Base-by-base conservation (phyloP, 2,888 invertebrate genomes). In the Sarcophaga carnaria region DNA sequence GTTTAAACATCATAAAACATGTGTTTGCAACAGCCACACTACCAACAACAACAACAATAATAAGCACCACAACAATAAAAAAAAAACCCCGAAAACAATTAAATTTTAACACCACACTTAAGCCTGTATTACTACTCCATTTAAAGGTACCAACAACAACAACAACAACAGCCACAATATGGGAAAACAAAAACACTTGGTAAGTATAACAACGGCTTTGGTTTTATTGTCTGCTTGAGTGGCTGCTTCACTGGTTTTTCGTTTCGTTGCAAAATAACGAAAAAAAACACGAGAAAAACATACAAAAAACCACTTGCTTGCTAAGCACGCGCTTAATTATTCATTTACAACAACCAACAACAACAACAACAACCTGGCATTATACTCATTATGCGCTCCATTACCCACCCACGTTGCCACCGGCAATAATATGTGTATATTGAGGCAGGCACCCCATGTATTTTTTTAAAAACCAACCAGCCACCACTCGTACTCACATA, bases 381-480 rank as follows among this genome's bases (percentile, higher is more conserved):
- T 82, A 80, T 80, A 72, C 82, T 78, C 77, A 84, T 84, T 88
- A 83, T 83, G 78, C 87, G 88, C 88, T 79, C 88, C 86, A 88
- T 88, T 88, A 85, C 81, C 87, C 88, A 88, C 87, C 87, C 87
- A 87, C 87, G 72, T 76, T 76, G 78, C 78, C 60, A 80, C 59
- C 12, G 66, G 37, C 37, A 37, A 37, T 37, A 37, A 37, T 37
- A 10, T 37, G 8, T 8, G 37, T 37, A 37, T 37, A 37, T 37
- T 37, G 8, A 8, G 37, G 37, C 37, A 37, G 37, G 37, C 60
- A 37, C 76, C 70, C 54, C 47, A 25, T 64, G 20, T 25, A 79
- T 14, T 54, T 14, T 54, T n/a, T 17, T 64, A 78, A 45, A 11
- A 71, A 27, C 8, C 79, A 17, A 63, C 77, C 63, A 60, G 0